Evolutionary conservation across 2,888 invertebrate species (phyloP).

Genomic region (Oxycera nigricornis): DNA sequence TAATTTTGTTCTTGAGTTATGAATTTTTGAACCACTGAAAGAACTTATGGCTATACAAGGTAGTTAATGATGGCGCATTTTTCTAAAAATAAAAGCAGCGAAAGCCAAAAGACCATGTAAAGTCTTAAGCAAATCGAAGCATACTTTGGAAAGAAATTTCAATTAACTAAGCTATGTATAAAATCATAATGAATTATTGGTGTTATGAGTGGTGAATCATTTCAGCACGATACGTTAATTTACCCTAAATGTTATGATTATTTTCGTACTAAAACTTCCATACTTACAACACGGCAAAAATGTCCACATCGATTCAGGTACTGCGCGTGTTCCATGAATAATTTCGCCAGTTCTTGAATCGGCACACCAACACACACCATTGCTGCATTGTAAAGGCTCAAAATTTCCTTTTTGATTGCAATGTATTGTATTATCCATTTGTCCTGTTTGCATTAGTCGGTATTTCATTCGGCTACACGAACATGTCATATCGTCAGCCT

Average conservation of each 20-base stretch:
- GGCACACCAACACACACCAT: conserved; percentile 74
- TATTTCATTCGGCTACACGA: conserved; percentile 70
- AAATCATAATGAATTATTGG: too few relatives aligned
- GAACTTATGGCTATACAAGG: too few relatives aligned
- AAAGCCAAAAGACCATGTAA: too few relatives aligned
- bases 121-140: too few relatives aligned
- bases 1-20: too few relatives aligned
- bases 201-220: background rate
- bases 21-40: too few relatives aligned
- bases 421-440: conserved; percentile 67
- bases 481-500: conserved; percentile 67
- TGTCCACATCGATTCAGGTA: conserved; percentile 67
- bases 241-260: too few relatives aligned
- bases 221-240: too few relatives aligned
- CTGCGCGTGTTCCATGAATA: conserved; percentile 62
- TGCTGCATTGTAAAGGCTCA: conserved; percentile 72
- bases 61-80: too few relatives aligned
- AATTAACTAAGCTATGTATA: background rate
- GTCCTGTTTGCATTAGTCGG: conserved; percentile 61
- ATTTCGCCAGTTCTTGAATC: conserved; percentile 69
- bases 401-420: conserved; percentile 72
- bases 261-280: background rate
- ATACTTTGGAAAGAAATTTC: too few relatives aligned
- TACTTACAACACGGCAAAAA: conserved; percentile 71
- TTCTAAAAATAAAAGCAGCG: too few relatives aligned